These are phyloP conservation scores for Helogale parvula DNA, from an alignment of 2,113 vertebrate species.

Conservation along the genomic window DNA sequence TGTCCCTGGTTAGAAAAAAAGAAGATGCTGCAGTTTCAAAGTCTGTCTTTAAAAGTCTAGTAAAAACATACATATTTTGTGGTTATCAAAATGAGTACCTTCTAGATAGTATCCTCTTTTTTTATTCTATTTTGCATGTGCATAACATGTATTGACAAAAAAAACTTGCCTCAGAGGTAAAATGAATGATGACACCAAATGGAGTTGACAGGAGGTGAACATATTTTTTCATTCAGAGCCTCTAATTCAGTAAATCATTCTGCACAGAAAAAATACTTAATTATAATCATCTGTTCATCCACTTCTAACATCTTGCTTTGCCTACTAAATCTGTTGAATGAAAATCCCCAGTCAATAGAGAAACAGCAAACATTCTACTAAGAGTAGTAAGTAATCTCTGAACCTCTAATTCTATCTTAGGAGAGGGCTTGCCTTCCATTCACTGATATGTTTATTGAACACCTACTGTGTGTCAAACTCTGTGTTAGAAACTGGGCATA, in stretches of 20 bases:
- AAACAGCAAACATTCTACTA: neutral
- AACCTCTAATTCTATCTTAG: neutral
- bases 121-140: neutral
- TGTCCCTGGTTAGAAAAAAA: neutral
- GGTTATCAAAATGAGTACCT: slow-evolving; percentile 27
- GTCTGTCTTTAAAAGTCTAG: slow-evolving; percentile 19
- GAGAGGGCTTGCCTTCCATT: neutral
- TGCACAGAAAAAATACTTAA: slow-evolving; percentile 33
- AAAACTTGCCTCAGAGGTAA: neutral
- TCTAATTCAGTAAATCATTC: neutral
- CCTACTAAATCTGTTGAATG: slow-evolving; percentile 4
- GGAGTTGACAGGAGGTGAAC: neutral
- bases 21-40: slow-evolving; percentile 37
- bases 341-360: neutral
- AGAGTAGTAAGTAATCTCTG: neutral
- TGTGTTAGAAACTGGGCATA: neutral
- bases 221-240: neutral
- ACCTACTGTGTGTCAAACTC: neutral
- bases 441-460: neutral
- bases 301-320: slow-evolving; percentile 8
- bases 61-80: slow-evolving; percentile 37
- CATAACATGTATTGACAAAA: slow-evolving; percentile 9
- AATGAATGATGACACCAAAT: neutral
- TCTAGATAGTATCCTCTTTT: neutral
- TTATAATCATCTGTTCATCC: neutral